A percentile compares a stretch with the other conserved stretches of the same genome.
Conservation (phyloP, 2,797 vertebrate genomes). For the Gallinago solitaria region DNA sequence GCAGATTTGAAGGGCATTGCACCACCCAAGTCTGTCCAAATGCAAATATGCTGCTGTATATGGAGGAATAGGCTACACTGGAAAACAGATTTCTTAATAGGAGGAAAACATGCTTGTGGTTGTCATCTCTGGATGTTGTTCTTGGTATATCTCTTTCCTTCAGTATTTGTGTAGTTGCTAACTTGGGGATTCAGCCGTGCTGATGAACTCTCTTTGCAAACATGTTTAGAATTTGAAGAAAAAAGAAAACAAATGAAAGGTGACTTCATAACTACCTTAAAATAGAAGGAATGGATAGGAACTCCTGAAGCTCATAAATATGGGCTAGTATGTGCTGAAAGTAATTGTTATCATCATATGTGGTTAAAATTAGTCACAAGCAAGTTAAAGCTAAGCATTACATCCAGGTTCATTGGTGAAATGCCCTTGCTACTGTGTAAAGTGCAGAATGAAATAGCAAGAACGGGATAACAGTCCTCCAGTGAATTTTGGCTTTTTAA, state of each 20-base stretch:
- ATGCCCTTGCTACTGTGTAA: neutral
- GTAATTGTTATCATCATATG: constrained; percentile 55
- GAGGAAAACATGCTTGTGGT: neutral
- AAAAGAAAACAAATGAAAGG: neutral
- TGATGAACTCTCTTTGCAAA: neutral
- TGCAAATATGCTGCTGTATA: neutral
- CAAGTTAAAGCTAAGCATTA: constrained; percentile 43
- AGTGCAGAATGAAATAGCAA: neutral
- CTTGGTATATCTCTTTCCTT: neutral
- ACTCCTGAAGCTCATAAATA: constrained; percentile 17
- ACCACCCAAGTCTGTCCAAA: neutral
- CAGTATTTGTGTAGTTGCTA: neutral
- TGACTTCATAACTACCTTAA: constrained; percentile 13
- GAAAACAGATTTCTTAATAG: neutral
- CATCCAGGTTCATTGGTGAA: constrained; percentile 1
- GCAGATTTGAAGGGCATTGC: neutral
- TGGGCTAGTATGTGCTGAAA: constrained; percentile 12
- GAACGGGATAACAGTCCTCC: neutral
- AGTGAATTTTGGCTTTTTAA: neutral
- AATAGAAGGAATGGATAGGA: constrained; percentile 29
- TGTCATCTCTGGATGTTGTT: neutral
- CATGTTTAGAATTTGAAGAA: neutral
- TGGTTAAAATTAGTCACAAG: constrained; percentile 51
- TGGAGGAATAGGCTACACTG: neutral
- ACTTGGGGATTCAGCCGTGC: neutral